Conservation (phyloP, 2,888 invertebrate genomes). For the Notodonta ziczac region DNA sequence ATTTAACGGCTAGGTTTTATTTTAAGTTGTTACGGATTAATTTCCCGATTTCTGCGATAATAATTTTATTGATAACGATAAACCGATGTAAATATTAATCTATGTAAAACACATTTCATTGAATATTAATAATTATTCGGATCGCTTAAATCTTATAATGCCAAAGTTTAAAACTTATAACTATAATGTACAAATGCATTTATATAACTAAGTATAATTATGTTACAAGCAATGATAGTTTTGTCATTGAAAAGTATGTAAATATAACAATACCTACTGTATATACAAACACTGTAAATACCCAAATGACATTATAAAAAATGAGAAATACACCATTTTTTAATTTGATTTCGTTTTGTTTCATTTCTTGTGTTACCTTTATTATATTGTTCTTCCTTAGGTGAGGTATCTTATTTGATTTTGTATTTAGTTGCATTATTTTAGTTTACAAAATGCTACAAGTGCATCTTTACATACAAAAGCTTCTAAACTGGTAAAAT, state of each 20-base stretch:
- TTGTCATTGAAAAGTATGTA: slow-evolving; percentile 67
- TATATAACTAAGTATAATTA: slow-evolving; percentile 64
- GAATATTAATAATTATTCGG: slow-evolving; percentile 39
- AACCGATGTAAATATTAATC: slow-evolving; percentile 62
- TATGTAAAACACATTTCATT: slow-evolving; percentile 42
- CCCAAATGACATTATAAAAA: slow-evolving; percentile 60
- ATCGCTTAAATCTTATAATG: slow-evolving; percentile 58
- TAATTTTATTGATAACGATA: slow-evolving; percentile 62
- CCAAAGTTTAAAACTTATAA: slow-evolving; percentile 81
- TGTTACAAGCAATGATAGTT: slow-evolving; percentile 56
- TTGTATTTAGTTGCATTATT: not conserved
- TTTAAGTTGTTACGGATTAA: slow-evolving; percentile 65
- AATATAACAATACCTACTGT: slow-evolving; percentile 71
- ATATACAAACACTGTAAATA: slow-evolving; percentile 72
- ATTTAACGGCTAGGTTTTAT: slow-evolving; percentile 59
- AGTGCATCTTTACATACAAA: not conserved
- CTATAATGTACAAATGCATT: slow-evolving; percentile 76
- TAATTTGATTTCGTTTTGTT: slow-evolving; percentile 80
- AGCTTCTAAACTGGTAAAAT: not conserved
- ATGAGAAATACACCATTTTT: slow-evolving; percentile 76
- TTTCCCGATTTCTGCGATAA: slow-evolving; percentile 81
- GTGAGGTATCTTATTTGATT: not conserved
- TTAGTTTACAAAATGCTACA: not conserved
- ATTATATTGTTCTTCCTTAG: not conserved
- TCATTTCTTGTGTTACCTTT: slow-evolving; percentile 66